Base-by-base conservation (phyloP, 2,113 vertebrate genomes). In the Scytalopus superciliaris region DNA sequence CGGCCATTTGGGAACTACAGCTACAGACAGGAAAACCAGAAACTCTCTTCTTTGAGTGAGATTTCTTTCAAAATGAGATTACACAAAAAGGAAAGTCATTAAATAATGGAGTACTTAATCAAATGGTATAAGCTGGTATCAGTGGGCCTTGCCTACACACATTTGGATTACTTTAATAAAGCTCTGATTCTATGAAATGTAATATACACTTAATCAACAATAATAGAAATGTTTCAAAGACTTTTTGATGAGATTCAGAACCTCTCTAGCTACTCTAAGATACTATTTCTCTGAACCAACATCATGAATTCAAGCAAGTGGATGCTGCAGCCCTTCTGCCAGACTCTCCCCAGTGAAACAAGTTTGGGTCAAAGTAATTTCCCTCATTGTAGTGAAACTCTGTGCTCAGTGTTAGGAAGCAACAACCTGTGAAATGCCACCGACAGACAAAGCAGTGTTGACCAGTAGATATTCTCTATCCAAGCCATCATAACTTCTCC, bases 1-100 rank as follows among this genome's bases (percentile, higher is more conserved):
- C 1, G 19, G 55, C 12, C 40, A 19, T 19, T 8, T 42, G 35
- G 7, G 35, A 14, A 10, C 14, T 4, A 31, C 13, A 70, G 30
- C 14, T 21, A 5, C 2, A 33, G 28, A 16, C n/a, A 67, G 53
- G 22, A 47, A 55, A 75, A 63, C 22, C 3, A 84, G 37, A 67
- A 81, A 63, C 3, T 74, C 42, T 64, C 18, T 63, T 52, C 55
- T 63, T 42, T 40, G 22, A 91, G 8, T 42, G 39, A 70, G 30
- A 72, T 81, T 70, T 84, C 69, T 87, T 69, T 28, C 30, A 93
- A 93, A 82, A 82, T 60, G 19, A 63, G 21, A 72, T 56, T 87
- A 91, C 11, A 87, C 9, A 30, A 62, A 67, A 69, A 84, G 19
- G 22, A 81, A 91, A 63, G 55, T 35, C 9, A 92, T 84, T 81